Percentiles rank a stretch among this genome's conserved stretches.
Evolutionary conservation across 2,888 invertebrate genomes (phyloP).

Genomic region (Zygogramma bicolorata): DNA sequence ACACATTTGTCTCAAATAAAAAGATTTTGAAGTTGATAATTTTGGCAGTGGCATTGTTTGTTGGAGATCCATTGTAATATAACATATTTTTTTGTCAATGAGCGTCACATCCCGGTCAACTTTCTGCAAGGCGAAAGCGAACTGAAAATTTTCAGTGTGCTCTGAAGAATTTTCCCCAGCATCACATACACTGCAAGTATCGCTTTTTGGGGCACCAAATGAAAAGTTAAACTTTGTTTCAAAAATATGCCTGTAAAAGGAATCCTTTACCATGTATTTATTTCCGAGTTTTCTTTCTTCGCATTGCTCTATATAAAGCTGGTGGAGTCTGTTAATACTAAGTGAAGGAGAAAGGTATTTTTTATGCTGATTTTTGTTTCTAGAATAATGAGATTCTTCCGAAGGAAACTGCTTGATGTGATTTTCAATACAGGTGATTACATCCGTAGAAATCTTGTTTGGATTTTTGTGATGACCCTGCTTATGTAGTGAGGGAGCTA

Average conservation of each 20-base stretch:
- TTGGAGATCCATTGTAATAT: conserved; percentile 45
- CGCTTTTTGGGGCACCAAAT: conserved; percentile 21
- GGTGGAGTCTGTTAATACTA: conserved; percentile 14
- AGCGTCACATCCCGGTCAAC: conserved; percentile 6
- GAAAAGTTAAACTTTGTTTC: conserved; percentile 25
- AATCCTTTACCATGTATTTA: conserved; percentile 13
- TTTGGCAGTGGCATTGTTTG: conserved; percentile 46
- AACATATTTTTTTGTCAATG: conserved; percentile 14
- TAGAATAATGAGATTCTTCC: not conserved
- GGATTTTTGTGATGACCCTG: not conserved
- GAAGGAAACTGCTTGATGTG: too few species aligned
- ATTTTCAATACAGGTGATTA: not conserved
- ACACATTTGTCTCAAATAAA: conserved; percentile 46
- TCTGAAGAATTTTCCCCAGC: conserved; percentile 12
- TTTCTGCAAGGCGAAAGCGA: conserved; percentile 33
- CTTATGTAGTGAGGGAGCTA: not conserved
- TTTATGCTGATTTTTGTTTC: not conserved
- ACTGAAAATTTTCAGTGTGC: conserved; percentile 1
- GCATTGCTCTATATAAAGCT: conserved; percentile 16
- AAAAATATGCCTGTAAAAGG: conserved; percentile 20
- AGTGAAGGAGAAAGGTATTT: conserved; percentile 15
- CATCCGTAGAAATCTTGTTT: not conserved
- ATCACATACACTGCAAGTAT: conserved; percentile 27
- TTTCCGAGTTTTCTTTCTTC: conserved; percentile 13
- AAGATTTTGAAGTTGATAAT: conserved; percentile 8